phyloP scores from a whole-genome alignment of 1,140 invertebrate species.

The Thaumetopoea pityocampa region DNA sequence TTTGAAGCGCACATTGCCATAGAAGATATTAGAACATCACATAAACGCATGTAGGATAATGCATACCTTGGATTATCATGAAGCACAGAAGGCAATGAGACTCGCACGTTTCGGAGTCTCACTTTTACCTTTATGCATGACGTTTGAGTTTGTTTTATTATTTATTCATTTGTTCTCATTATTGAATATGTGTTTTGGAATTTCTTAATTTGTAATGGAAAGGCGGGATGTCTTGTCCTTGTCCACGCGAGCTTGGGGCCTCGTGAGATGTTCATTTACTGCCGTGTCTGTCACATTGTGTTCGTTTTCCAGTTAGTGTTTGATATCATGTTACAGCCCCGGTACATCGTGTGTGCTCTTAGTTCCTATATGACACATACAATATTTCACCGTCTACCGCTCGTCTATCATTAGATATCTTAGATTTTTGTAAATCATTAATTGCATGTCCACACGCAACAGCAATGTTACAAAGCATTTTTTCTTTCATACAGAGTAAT shows the following conservation, averaged over 20 bases:
- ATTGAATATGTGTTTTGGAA: slow-evolving; percentile 5
- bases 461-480: too few species aligned
- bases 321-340: slow-evolving; percentile 15
- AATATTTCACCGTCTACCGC: too few species aligned
- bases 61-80: slow-evolving; percentile 23
- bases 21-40: slow-evolving; percentile 26
- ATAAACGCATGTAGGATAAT: slow-evolving; percentile 48
- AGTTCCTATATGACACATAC: background rate
- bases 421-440: too few species aligned
- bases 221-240: slow-evolving; percentile 24
- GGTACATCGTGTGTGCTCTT: slow-evolving; percentile 6
- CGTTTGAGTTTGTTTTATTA: slow-evolving; percentile 27
- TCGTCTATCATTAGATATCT: too few species aligned
- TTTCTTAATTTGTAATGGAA: slow-evolving; percentile 14
- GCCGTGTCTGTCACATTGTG: slow-evolving; percentile 20
- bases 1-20: slow-evolving; percentile 23
- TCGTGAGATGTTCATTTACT: slow-evolving; percentile 27
- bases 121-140: slow-evolving; percentile 32
- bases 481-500: too few species aligned
- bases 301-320: slow-evolving; percentile 25
- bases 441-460: too few species aligned
- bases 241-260: slow-evolving; percentile 24
- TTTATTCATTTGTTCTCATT: too few species aligned
- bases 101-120: slow-evolving; percentile 21
- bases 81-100: slow-evolving; percentile 17